Conservation (phyloP, 1,140 invertebrate species). For the Arion vulgaris region DNA sequence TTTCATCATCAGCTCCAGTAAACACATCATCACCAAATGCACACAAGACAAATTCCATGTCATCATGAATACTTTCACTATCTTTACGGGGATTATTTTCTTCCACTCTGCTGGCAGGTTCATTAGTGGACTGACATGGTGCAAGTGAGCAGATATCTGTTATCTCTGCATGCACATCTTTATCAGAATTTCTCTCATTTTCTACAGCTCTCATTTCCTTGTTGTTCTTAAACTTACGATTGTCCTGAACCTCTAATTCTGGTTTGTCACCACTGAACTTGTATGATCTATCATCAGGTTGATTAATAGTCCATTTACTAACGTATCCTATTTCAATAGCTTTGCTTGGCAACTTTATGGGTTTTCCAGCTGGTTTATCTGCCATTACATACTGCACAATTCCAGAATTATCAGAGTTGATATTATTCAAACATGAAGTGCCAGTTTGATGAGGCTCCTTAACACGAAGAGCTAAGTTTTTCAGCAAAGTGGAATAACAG, state of each 20-base stretch:
- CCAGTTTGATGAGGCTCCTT: background rate
- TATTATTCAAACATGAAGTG: background rate
- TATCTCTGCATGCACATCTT: background rate
- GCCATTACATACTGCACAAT: background rate
- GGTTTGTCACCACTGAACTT: slow-evolving; percentile 6
- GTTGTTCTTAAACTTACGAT: background rate
- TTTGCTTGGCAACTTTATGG: background rate
- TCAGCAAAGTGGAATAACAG: slow-evolving; percentile 8
- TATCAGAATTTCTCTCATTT: background rate
- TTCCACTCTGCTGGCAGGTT: background rate
- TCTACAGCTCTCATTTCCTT: background rate
- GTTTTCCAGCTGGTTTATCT: background rate
- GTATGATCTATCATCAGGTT: background rate
- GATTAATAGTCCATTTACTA: background rate
- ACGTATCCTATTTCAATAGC: background rate
- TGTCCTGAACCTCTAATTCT: background rate
- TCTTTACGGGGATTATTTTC: background rate
- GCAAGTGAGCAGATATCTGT: background rate
- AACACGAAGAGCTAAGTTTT: slow-evolving; percentile 13
- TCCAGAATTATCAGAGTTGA: background rate
- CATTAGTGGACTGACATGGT: background rate
- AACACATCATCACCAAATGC: background rate
- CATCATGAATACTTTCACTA: background rate
- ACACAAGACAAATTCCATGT: slow-evolving; percentile 17
- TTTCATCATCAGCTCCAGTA: slow-evolving; percentile 26